These are phyloP conservation scores for Nysson spinosus DNA, from an alignment of 2,888 invertebrate genomes.

Conservation along the genomic window DNA sequence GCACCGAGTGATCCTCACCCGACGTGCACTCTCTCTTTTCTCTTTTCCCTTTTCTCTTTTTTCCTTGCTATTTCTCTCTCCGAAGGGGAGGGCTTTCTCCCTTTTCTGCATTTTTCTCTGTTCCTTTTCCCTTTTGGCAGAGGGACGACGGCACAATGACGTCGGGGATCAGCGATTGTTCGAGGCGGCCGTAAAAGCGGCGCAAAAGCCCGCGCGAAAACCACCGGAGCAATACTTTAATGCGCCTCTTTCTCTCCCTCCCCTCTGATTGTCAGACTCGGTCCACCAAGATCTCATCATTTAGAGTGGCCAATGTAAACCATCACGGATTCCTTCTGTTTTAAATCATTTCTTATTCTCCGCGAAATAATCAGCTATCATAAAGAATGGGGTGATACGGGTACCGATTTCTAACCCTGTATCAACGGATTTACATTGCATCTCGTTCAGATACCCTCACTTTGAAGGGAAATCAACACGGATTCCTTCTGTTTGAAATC, in stretches of 20 bases:
- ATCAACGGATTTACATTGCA: no score
- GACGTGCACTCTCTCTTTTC: slow-evolving; percentile 32
- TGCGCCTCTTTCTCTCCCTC: slow-evolving; percentile 47
- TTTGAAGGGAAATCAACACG: no score
- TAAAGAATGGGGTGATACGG: no score
- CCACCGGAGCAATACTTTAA: slow-evolving; percentile 71
- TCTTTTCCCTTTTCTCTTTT: slow-evolving; percentile 20
- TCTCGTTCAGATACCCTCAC: no score
- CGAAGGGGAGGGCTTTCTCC: slow-evolving; percentile 26
- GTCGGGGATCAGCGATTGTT: slow-evolving; percentile 71
- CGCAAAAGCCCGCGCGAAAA: slow-evolving; percentile 53
- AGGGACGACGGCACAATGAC: slow-evolving; percentile 62
- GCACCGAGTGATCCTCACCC: slow-evolving; percentile 74
- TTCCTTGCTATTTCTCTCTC: slow-evolving; percentile 11
- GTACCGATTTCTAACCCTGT: no score
- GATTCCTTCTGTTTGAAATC: no score
- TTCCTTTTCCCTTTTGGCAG: no score
- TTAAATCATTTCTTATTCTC: no score
- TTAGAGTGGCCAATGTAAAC: no score
- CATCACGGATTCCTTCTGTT: no score
- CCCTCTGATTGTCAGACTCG: slow-evolving; percentile 21
- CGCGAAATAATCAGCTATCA: no score
- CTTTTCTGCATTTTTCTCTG: slow-evolving; percentile 50
- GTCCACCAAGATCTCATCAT: slow-evolving; percentile 71
- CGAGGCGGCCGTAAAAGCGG: slow-evolving; percentile 63